Base-by-base conservation (phyloP, 2,888 invertebrate species). In the Dasysyrphus albostriatus region DNA sequence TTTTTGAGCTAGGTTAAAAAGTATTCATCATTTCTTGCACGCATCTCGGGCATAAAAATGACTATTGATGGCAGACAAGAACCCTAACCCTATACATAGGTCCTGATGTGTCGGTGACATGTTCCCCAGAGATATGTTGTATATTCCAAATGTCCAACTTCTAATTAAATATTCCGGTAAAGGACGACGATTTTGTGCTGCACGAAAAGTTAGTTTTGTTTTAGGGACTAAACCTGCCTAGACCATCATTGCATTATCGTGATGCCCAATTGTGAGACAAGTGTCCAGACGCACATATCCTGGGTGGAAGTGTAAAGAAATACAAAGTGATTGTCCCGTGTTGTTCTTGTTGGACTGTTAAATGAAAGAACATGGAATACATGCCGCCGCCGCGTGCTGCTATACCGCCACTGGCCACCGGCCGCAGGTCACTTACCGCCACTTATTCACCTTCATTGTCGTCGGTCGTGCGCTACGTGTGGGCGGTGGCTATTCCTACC, bases 271-370 rank as follows among this genome's bases (percentile, higher is more conserved):
- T 73, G 44, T 51, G 69, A 61, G 82, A 82, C 87, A 87, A 87
- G 87, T 83, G 83, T 70, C 83, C 83, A 83, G 83, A 87, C 87
- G 70, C 19, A 78, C 78, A 83, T 87, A 83, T 87, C 83, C 83
- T 87, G 87, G 83, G 75, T 82, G 82, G 82, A 85, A 73, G 76
- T 51, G 51, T 37, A 24, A 0, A 37, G 10, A 29, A 44, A 47
- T 16, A 49, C 61, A n/a, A 24, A n/a, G 3, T 24, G 24, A 59
- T 56, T 65, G 61, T 56, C 82, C 10, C 70, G 56, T 49, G 82
- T 72, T 54, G 51, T 39, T 37, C 70, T 73, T 81, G 84, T 76
- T 65, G 80, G 44, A 75, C 63, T 65, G 58, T 72, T 58, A 63
- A 69, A 76, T 19, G 67, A 49, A 49, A 67, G 61, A 67, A 67